phyloP scores from a whole-genome alignment of 1,140 invertebrate genomes.

The Lanistes nyassanus region DNA sequence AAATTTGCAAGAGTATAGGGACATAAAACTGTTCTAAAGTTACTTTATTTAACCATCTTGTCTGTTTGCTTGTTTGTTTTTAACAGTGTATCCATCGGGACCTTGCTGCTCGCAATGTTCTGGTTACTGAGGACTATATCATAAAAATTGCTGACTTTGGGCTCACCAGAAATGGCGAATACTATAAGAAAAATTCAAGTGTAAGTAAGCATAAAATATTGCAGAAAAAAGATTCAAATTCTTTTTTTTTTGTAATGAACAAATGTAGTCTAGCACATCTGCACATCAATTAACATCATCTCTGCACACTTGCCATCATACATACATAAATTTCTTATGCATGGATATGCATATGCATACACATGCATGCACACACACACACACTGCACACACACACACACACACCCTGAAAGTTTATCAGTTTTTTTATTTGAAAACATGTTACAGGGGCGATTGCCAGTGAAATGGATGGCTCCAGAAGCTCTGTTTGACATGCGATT shows the following conservation, averaged over 20 bases:
- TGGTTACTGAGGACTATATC: constrained; percentile 88
- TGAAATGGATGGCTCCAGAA: constrained; percentile 99
- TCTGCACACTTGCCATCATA: too few relatives aligned
- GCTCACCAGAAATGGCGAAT: constrained; percentile 91
- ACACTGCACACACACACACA: too few relatives aligned
- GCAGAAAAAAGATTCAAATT: background rate
- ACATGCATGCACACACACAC: background rate
- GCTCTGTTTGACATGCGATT: constrained; percentile 72
- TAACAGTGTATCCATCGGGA: constrained; percentile 93
- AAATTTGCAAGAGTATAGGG: too few relatives aligned
- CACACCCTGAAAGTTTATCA: too few relatives aligned
- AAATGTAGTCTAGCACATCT: background rate
- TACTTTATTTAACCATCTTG: constrained; percentile 2
- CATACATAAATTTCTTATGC: background rate
- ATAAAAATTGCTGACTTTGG: constrained; percentile 98
- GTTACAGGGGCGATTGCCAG: constrained; percentile 81
- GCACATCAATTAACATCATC: too few relatives aligned
- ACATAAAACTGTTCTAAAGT: too few relatives aligned
- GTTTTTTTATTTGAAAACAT: background rate
- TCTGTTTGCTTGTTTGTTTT: constrained; percentile 36
- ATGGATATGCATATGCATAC: background rate
- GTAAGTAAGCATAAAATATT: constrained; percentile 69
- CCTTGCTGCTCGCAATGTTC: constrained; percentile 95
- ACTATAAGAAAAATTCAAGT: constrained; percentile 96
- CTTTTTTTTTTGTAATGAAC: background rate